phyloP scores from a whole-genome alignment of 2,888 invertebrate species.

The Tenthredo mesomela region DNA sequence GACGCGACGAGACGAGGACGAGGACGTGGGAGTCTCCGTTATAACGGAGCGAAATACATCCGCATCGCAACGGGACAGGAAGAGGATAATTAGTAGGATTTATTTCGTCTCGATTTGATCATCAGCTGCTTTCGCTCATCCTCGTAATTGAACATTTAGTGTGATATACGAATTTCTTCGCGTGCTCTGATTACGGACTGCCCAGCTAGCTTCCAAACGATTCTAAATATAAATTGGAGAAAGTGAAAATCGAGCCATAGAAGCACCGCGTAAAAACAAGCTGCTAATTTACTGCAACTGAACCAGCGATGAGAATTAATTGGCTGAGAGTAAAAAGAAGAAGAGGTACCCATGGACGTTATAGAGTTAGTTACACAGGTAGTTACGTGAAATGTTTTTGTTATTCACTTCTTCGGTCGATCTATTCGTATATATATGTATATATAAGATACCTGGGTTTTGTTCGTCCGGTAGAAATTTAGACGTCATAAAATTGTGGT shows the following conservation, averaged over 20 bases:
- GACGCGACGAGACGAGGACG: background rate
- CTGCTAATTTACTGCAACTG: background rate
- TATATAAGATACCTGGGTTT: background rate
- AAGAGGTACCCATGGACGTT: background rate
- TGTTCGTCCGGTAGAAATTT: background rate
- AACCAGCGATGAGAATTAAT: conserved; percentile 1
- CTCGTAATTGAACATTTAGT: background rate
- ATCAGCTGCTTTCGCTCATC: background rate
- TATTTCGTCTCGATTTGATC: background rate
- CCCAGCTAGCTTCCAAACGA: background rate
- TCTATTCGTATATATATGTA: background rate
- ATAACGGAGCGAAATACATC: background rate
- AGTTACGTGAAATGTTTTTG: background rate
- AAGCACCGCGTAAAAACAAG: background rate
- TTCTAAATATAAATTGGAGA: background rate
- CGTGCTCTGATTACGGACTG: background rate
- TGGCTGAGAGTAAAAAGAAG: background rate
- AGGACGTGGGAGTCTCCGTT: background rate
- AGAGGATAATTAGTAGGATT: background rate
- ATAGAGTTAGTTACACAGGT: background rate
- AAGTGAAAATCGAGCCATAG: background rate
- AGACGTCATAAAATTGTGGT: background rate
- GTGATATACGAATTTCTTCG: background rate
- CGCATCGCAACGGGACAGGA: background rate
- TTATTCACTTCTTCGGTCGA: background rate